Percentiles rank a stretch among this genome's conserved stretches.
These are phyloP conservation scores for Spondyliosoma cantharus DNA, from an alignment of 2,797 vertebrate species.

Conservation along the genomic window DNA sequence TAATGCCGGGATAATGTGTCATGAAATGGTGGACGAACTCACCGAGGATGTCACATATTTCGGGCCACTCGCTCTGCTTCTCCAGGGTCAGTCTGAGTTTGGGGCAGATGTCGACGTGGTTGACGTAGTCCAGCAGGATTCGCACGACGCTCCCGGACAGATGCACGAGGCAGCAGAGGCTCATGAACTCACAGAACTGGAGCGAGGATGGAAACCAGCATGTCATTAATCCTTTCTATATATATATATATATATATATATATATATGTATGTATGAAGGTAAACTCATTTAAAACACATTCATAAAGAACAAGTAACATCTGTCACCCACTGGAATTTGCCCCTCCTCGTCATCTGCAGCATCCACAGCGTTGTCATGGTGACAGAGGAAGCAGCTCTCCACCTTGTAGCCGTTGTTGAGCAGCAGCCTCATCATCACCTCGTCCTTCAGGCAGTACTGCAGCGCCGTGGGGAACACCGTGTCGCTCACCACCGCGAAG, in stretches of 20 bases:
- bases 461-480: conserved; percentile 89
- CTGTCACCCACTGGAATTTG: conserved; percentile 72
- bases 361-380: conserved; percentile 77
- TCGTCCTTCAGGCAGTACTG: conserved; percentile 92
- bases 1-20: background rate
- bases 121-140: conserved; percentile 87
- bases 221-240: background rate
- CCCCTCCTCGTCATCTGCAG: conserved; percentile 5
- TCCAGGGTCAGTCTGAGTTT: conserved; percentile 84
- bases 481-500: conserved; percentile 89
- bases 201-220: background rate
- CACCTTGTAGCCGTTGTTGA: conserved; percentile 88
- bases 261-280: background rate
- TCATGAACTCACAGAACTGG: conserved; percentile 91
- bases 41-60: conserved; percentile 85
- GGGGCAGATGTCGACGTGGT: conserved; percentile 84
- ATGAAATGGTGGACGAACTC: conserved; percentile 57
- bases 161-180: conserved; percentile 86
- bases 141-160: conserved; percentile 83
- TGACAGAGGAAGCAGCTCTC: conserved; percentile 88
- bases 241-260: no score
- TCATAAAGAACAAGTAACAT: background rate
- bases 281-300: background rate
- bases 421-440: conserved; percentile 90
- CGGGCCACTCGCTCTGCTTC: conserved; percentile 85